A percentile compares a stretch with the other conserved stretches of the same genome.
These are phyloP conservation scores for Pseudoatta argentina DNA, from an alignment of 1,140 invertebrate genomes.

Conservation along the genomic window DNA sequence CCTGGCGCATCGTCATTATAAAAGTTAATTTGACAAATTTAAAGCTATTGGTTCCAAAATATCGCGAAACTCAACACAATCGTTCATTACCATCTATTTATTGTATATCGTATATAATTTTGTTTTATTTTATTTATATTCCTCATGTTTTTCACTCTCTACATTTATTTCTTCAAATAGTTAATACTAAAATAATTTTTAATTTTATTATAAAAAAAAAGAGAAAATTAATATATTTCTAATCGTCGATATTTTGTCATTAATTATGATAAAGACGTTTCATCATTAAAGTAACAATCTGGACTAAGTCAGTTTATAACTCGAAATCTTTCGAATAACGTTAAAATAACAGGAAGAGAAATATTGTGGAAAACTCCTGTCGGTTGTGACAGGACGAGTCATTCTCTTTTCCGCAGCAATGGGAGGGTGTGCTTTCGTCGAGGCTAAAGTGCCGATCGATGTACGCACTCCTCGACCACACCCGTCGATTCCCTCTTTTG, in stretches of 20 bases:
- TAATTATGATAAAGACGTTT: background rate
- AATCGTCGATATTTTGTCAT: background rate
- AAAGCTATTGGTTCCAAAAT: background rate
- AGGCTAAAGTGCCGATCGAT: constrained; percentile 76
- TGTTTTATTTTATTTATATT: background rate
- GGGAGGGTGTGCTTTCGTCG: constrained; percentile 67
- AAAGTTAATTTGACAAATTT: background rate
- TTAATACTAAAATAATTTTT: background rate
- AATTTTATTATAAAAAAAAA: background rate
- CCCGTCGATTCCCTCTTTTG: constrained; percentile 75
- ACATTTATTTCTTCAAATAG: background rate
- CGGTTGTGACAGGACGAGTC: constrained; percentile 50
- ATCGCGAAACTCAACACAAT: background rate
- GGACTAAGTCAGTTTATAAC: background rate
- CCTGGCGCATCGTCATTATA: background rate
- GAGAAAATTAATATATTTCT: background rate
- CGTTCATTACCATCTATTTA: background rate
- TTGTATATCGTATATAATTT: background rate
- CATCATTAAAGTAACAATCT: background rate
- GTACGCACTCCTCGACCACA: constrained; percentile 76
- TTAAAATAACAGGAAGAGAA: constrained; percentile 15
- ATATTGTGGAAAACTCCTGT: constrained; percentile 49
- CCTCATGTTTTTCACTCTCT: background rate
- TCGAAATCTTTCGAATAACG: background rate
- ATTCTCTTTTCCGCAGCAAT: constrained; percentile 58